Evolutionary conservation across 1,140 invertebrate genomes (phyloP).

Genomic region (Dysdera silvatica): DNA sequence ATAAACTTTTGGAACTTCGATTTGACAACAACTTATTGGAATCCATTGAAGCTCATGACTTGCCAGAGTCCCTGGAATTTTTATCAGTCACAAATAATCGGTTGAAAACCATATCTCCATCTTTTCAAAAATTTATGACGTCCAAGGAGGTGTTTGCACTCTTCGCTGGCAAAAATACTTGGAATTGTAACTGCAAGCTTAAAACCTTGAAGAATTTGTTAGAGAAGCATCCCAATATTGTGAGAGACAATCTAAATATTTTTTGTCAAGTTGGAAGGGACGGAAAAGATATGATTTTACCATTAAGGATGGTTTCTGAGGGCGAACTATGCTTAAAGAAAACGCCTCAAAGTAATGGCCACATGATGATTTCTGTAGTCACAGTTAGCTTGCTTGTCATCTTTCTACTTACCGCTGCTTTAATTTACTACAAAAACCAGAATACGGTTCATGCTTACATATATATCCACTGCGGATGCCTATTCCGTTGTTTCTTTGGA

Average conservation of each 20-base stretch:
- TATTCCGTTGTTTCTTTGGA: conserved; percentile 13
- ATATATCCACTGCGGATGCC: conserved; percentile 14
- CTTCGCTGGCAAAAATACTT: neutral
- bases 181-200: conserved; percentile 2
- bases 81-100: conserved; percentile 8
- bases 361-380: neutral
- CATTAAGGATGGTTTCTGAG: conserved; percentile 40
- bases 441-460: conserved; percentile 16
- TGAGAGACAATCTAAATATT: conserved; percentile 2
- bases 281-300: neutral
- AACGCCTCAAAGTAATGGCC: neutral
- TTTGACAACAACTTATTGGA: neutral
- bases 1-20: conserved; percentile 8
- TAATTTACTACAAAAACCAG: conserved; percentile 25
- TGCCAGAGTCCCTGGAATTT: conserved; percentile 3
- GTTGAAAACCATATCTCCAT: neutral
- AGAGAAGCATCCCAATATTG: neutral
- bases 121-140: neutral
- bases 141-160: neutral
- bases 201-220: conserved; percentile 6
- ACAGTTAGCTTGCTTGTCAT: neutral
- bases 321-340: conserved; percentile 26
- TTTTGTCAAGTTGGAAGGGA: conserved; percentile 10
- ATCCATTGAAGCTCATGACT: neutral
- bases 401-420: conserved; percentile 1